A percentile compares a stretch with the other conserved stretches of the same genome.
Conservation (phyloP, 2,888 invertebrate species). For the Chalcosyrphus nemorum region DNA sequence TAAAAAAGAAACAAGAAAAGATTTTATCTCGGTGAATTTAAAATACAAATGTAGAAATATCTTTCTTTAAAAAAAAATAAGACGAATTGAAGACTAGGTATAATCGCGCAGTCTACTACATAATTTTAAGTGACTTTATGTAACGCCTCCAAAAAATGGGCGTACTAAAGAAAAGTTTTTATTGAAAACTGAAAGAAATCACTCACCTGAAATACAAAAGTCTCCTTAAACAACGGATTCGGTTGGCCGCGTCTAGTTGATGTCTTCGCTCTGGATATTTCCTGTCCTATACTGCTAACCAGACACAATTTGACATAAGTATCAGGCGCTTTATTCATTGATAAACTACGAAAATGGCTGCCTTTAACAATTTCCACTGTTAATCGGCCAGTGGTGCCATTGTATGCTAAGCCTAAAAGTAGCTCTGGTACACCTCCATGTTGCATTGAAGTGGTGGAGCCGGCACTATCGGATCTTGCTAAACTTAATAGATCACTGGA, state of each 20-base stretch:
- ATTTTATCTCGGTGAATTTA: too few relatives aligned
- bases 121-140: too few relatives aligned
- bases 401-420: slow-evolving; percentile 94
- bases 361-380: slow-evolving; percentile 91
- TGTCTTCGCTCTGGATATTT: slow-evolving; percentile 96
- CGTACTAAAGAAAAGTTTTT: too few relatives aligned
- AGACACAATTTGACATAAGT: slow-evolving; percentile 96
- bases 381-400: slow-evolving; percentile 95
- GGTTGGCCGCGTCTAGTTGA: slow-evolving; percentile 95
- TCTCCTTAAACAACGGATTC: slow-evolving; percentile 97
- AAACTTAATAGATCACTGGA: slow-evolving; percentile 88
- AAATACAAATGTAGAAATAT: too few relatives aligned
- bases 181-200: too few relatives aligned
- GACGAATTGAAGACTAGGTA: too few relatives aligned
- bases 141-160: too few relatives aligned
- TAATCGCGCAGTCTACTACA: too few relatives aligned
- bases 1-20: too few relatives aligned
- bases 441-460: slow-evolving; percentile 95
- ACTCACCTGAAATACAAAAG: slow-evolving; percentile 95
- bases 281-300: slow-evolving; percentile 95
- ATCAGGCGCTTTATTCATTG: slow-evolving; percentile 92
- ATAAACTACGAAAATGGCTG: slow-evolving; percentile 88
- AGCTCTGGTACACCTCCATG: slow-evolving; percentile 96
- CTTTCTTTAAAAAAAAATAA: too few relatives aligned
- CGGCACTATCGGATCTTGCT: slow-evolving; percentile 95